These are phyloP conservation scores for Mnemiopsis leidyi DNA, from an alignment of 37 sponge, comb jelly and placozoan species.

Conservation along the genomic window DNA sequence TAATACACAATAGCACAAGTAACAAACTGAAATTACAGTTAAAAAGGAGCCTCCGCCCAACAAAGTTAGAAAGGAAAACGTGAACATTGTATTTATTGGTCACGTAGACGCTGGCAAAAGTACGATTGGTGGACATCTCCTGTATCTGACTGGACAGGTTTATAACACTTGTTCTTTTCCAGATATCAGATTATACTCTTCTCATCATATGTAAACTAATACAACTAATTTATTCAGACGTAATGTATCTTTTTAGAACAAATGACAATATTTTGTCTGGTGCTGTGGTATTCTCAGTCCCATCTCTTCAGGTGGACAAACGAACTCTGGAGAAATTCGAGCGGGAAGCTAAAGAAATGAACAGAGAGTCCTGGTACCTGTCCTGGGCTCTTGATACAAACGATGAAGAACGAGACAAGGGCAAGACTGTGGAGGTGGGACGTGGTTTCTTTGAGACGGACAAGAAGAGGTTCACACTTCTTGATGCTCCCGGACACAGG, in stretches of 20 bases:
- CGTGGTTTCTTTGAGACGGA: slow-evolving; percentile 94
- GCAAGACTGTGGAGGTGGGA: slow-evolving; percentile 97
- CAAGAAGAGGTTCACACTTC: slow-evolving; percentile 91
- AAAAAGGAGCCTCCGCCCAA: slow-evolving; percentile 7
- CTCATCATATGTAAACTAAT: not conserved
- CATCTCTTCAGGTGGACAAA: slow-evolving; percentile 98
- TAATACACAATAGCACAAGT: no score
- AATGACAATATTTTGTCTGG: no score
- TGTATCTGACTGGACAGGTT: slow-evolving; percentile 75
- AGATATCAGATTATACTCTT: not conserved
- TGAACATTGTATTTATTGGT: slow-evolving; percentile 97
- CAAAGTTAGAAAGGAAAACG: slow-evolving; percentile 74
- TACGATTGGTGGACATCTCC: slow-evolving; percentile 96
- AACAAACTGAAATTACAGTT: slow-evolving; percentile 13
- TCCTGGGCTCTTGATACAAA: slow-evolving; percentile 99
- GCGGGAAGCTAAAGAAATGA: slow-evolving; percentile 96
- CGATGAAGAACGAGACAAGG: slow-evolving; percentile 97
- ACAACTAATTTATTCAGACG: no score
- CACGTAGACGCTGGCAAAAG: slow-evolving; percentile 99
- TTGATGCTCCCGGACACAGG: slow-evolving; percentile 98
- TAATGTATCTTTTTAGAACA: no score
- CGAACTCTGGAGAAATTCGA: slow-evolving; percentile 98
- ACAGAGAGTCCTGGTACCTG: slow-evolving; percentile 97
- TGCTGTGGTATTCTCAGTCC: no score
- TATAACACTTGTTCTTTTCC: no score